Base-by-base conservation (phyloP, 2,888 invertebrate species). In the Acronicta aceris region DNA sequence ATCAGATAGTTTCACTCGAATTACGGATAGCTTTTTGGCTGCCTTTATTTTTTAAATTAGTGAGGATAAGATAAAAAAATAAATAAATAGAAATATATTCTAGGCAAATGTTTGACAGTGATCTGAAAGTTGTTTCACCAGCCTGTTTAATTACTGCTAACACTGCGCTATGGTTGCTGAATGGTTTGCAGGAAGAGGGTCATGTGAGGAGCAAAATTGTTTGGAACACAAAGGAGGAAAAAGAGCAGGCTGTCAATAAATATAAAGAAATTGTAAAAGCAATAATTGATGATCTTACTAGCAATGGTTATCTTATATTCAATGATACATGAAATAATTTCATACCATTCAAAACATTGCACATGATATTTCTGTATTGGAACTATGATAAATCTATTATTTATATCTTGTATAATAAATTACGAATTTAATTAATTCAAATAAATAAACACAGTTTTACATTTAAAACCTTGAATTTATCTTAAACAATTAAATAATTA, bases 171-270 rank as follows among this genome's bases (percentile, higher is more conserved):
- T 94, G 94, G 93, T 74, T 94, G 0, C 84, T 83, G 1, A 87
- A 83, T 69, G 94, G 94, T 0, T 71, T 93, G 40, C 94, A 94
- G 69, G 81, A 90, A 74, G 93, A 91, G 59, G 94, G 94, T 0
- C 91, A 93, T 84, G 90, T 94, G 0, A 85, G 83, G 48, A 94
- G 93, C 66, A 94, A 91, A 69, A 69, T 74, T 6, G 64, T 87
- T 25, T 86, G 72, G 45, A 74, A 58, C 0, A 89, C 86, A 3
- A 69, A 77, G 2, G 81, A 83, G 57, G 91, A 92, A 57, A 88
- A 82, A 60, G 58, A 76, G 5, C 53, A 54, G 8, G 92, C 93
- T 42, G 73, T 78, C 5, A 61, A 81, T 5, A 78, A 74, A 49
- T 94, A 92, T 69, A 92, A 79, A 69, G 68, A 62, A 17, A 82